These are phyloP conservation scores for Drosophila mimetica DNA, from an alignment of 2,888 invertebrate genomes.

Conservation along the genomic window DNA sequence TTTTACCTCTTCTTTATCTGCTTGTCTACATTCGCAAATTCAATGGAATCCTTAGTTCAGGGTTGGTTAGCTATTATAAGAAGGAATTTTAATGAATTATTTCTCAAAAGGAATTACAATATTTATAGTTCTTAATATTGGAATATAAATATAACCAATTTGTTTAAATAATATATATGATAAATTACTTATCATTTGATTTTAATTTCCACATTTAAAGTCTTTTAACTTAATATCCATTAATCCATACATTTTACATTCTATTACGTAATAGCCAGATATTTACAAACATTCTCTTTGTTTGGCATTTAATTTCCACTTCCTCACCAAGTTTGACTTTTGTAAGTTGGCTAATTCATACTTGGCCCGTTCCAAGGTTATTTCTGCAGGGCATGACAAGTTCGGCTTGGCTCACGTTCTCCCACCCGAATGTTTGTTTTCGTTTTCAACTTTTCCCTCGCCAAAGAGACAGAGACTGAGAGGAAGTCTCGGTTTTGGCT, in stretches of 20 bases:
- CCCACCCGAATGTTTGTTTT: slow-evolving; percentile 47
- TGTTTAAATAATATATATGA: no score
- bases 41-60: neutral
- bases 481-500: slow-evolving; percentile 45
- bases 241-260: neutral
- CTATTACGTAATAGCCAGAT: neutral
- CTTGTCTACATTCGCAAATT: slow-evolving; percentile 5
- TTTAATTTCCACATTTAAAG: no score
- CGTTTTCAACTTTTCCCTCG: slow-evolving; percentile 39
- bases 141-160: no score
- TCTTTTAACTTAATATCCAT: no score
- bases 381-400: slow-evolving; percentile 45
- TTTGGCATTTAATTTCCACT: neutral
- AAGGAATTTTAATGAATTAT: no score
- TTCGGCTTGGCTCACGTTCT: slow-evolving; percentile 28
- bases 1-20: neutral
- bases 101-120: no score
- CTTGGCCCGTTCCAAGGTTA: neutral
- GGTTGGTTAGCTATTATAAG: neutral
- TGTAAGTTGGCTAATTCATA: neutral
- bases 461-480: slow-evolving; percentile 12
- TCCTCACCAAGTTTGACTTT: neutral
- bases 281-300: no score
- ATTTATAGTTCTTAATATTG: no score
- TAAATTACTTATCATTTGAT: no score